phyloP scores from a whole-genome alignment of 1,140 invertebrate species.

The Drosophila aff. region DNA sequence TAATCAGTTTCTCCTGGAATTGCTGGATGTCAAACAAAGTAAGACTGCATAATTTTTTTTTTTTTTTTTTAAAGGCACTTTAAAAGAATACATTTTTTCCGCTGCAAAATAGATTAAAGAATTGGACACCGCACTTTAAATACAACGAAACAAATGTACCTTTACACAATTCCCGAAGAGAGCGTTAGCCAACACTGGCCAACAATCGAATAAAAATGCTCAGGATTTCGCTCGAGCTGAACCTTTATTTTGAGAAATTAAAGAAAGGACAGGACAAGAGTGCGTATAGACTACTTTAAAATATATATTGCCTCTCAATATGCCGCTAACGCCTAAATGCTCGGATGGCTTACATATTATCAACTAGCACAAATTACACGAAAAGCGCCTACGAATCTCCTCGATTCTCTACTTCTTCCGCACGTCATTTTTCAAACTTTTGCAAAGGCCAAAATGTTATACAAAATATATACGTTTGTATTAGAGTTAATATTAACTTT shows the following conservation, averaged over 20 bases:
- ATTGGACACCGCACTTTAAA: background rate
- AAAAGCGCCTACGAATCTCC: conserved; percentile 28
- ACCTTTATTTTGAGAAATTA: conserved; percentile 54
- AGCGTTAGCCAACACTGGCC: background rate
- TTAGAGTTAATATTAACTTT: conserved; percentile 50
- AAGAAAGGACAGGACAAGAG: conserved; percentile 58
- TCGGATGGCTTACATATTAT: conserved; percentile 40
- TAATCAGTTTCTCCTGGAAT: too few species aligned
- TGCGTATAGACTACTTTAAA: conserved; percentile 22
- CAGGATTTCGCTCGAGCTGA: conserved; percentile 21
- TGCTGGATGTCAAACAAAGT: too few species aligned
- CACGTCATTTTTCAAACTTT: conserved; percentile 57
- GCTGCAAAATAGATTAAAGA: too few species aligned
- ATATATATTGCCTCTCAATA: conserved; percentile 59
- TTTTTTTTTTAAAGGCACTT: too few species aligned
- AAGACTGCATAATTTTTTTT: too few species aligned
- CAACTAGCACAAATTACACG: conserved; percentile 55
- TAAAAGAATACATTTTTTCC: too few species aligned
- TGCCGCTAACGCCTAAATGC: conserved; percentile 43
- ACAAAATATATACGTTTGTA: conserved; percentile 54
- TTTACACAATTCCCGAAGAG: background rate
- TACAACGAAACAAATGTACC: background rate
- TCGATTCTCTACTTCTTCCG: conserved; percentile 9
- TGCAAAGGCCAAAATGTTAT: conserved; percentile 52
- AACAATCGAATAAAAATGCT: background rate